A percentile compares a stretch with the other conserved stretches of the same genome.
These are phyloP conservation scores for Vulpes ferrilata DNA, from an alignment of 2,113 vertebrate species.

Conservation along the genomic window DNA sequence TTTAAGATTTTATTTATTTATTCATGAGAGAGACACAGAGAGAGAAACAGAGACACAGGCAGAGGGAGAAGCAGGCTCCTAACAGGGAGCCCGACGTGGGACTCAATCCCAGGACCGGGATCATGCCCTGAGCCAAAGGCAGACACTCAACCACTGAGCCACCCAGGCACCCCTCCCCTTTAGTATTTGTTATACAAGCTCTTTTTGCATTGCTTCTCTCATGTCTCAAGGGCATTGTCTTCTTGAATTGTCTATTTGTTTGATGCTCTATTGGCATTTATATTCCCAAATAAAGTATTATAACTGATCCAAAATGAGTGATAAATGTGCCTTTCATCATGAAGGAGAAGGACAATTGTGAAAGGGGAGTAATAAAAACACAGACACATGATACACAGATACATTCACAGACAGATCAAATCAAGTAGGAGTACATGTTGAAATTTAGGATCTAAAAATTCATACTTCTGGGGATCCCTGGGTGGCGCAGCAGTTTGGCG, in stretches of 20 bases:
- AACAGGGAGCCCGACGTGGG: no score
- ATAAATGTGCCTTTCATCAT: neutral
- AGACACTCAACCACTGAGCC: no score
- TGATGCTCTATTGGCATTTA: neutral
- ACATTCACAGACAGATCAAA: neutral
- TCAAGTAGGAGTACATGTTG: neutral
- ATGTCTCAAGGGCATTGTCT: constrained; percentile 16
- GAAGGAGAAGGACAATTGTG: neutral
- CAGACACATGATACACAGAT: neutral
- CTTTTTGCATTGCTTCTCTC: constrained; percentile 14
- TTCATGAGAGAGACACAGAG: no score
- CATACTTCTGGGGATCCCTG: neutral
- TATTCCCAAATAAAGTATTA: constrained; percentile 16
- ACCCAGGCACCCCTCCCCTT: no score
- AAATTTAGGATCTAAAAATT: constrained; percentile 20
- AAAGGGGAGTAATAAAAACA: constrained; percentile 17
- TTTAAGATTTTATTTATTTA: no score
- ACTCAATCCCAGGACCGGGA: no score
- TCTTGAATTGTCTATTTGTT: constrained; percentile 56
- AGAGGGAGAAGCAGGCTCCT: no score
- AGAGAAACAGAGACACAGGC: no score
- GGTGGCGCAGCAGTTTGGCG: no score
- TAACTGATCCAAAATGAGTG: neutral
- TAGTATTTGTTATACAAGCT: neutral
- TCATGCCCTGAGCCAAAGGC: no score